Base-by-base conservation (phyloP, 1,140 invertebrate genomes). In the Planococcus citri region DNA sequence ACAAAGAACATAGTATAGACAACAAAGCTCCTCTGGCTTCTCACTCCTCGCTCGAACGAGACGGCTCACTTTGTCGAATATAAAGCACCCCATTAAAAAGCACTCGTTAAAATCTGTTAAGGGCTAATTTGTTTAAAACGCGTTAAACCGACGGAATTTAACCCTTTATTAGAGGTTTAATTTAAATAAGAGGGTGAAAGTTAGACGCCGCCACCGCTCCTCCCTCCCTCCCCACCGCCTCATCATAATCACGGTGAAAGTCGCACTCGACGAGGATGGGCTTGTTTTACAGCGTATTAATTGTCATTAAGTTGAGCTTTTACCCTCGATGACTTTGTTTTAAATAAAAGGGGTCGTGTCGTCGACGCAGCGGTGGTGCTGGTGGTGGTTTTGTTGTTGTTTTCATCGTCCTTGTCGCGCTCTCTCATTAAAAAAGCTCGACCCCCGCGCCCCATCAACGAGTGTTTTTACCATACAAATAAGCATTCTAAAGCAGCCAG, bases 291-390 rank as follows among this genome's bases (percentile, higher is more conserved):
- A n/a, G 6, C 41, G 6, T 51, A n/a, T 51, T 51, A 51, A 51
- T 51, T 51, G 41, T 51, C 41, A 51, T 51, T n/a, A 51, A 51
- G 41, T 51, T n/a, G 41, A 51, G 41, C 41, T 51, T 51, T 51
- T 51, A 51, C 41, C 41, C 41, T 51, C 41, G 41, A 51, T 37
- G 41, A 51, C 41, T 51, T 51, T 51, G 41, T 51, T 51, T 51
- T 51, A 51, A 51, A 51, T 51, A 51, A n/a, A 20, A 33, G 29
- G 29, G 29, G 12, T 33, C 29, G 29, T 33, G n/a, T n/a, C n/a
- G n/a, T n/a, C n/a, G n/a, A n/a, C n/a, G n/a, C n/a, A n/a, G n/a
- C n/a, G n/a, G n/a, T n/a, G n/a, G n/a, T n/a, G n/a, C n/a, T n/a
- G 33, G 33, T 37, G 6, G 33, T 14, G 33, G 33, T 37, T 37